phyloP scores from a whole-genome alignment of 2,113 vertebrate genomes.

The Girardinichthys multiradiatus region DNA sequence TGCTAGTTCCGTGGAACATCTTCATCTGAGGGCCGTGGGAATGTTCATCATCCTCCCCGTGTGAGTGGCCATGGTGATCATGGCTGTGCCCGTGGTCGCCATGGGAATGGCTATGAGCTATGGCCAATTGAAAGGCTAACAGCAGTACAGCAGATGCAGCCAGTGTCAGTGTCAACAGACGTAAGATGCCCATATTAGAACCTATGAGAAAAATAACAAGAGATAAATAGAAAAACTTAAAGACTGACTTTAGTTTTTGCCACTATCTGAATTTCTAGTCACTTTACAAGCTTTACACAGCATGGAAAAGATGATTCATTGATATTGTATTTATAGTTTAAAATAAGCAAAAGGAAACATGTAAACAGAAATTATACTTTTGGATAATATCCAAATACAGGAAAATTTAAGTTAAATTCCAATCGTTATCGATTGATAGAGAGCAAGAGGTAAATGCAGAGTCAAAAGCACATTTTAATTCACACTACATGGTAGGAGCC shows the following conservation, averaged over 20 bases:
- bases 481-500: no score
- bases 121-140: slow-evolving; percentile 47
- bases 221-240: background rate
- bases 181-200: slow-evolving; percentile 66
- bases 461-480: no score
- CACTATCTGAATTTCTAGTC: background rate
- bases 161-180: slow-evolving; percentile 58
- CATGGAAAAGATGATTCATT: no score
- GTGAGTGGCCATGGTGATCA: slow-evolving; percentile 73
- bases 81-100: slow-evolving; percentile 71
- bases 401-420: no score
- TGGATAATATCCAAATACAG: background rate
- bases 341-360: no score
- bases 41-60: slow-evolving; percentile 65
- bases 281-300: background rate
- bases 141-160: slow-evolving; percentile 54
- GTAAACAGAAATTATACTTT: background rate
- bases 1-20: slow-evolving; percentile 82
- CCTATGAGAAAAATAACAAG: slow-evolving; percentile 38
- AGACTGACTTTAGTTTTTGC: background rate
- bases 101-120: slow-evolving; percentile 74
- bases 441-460: no score
- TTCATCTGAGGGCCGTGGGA: slow-evolving; percentile 64
- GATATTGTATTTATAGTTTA: no score
- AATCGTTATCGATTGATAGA: no score